Base-by-base conservation (phyloP, 1,140 invertebrate genomes). In the Polypedilum pembai region DNA sequence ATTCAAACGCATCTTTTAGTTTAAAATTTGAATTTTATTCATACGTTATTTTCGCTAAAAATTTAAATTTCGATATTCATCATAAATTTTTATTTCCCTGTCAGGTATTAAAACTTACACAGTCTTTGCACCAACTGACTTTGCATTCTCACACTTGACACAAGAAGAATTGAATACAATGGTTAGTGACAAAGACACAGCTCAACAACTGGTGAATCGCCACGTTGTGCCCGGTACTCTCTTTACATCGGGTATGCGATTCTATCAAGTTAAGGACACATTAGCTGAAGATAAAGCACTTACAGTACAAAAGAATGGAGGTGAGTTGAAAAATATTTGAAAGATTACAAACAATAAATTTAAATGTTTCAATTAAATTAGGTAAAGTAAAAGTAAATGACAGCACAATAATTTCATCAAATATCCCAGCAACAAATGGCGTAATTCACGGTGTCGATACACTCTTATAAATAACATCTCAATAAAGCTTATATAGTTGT, bases 391-490 rank as follows among this genome's bases (percentile, higher is more conserved):
- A 92, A 79, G 88, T 92, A 65, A 94, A 94, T 79, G 89, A 91
- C 77, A 87, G 88, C 65, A 86, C 89, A 77, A 88, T 94, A 75
- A 83, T 91, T 72, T 91, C 90, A 7, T 89, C 90, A 79, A 93
- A 94, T 80, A 89, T 94, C 76, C 92, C 92, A 77, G 90, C 92
- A 40, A 94, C 92, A 73, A 94, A 95, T 83, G 93, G 93, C 76
- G 92, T 95, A 41, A 90, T 95, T 74, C 94, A 95, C 80, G 92
- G 92, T 18, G 85, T 95, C 73, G 92, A 94, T 78, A 85, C 87
- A 65, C 84, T 92, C 7, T 82, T 92, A 73, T 91, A 86, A 85
- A 41, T 33, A 33, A 3, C 1, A 33, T n/a, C n/a, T n/a, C 24
- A 33, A 33, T 45, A 45, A 45, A 45, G 8, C 41, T 45, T 45